Base-by-base conservation (phyloP, 2,797 vertebrate species). In the Simalia tracyae region DNA sequence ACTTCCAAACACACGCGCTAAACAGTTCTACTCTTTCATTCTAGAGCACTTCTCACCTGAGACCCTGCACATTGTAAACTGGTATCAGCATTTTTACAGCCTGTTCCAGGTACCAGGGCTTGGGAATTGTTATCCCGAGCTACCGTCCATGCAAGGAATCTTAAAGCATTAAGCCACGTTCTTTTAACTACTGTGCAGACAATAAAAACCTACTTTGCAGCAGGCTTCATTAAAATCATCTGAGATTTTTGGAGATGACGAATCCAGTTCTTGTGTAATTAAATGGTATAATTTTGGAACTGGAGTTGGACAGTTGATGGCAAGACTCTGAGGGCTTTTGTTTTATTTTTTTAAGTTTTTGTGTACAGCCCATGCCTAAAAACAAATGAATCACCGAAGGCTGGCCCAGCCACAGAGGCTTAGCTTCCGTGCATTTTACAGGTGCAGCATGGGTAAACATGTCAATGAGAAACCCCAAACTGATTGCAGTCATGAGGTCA, bases 301-400 rank as follows among this genome's bases (percentile, higher is more conserved):
- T 5, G 24, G 8, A 57, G 14, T 50, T 22, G 60, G 60, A 9
- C 11, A 36, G 26, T 59, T 86, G 2, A 26, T 19, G 46, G 22
- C 22, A 36, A 31, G 42, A 12, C 26, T 72, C 54, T 22, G 28
- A 19, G n/a, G 10, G 24, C 7, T 19, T 59, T 56, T 4, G 46
- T 46, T 76, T 1, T 36, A 36, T 36, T 46, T 19, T 31, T 72
- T 57, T 9, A 31, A 7, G 1, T 88, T 84, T n/a, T 92, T 54
- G 26, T 84, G 2, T 7, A 42, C 7, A 31, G 46, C 68, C 56
- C 87, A 59, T 28, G 68, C 86, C 89, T 84, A 31, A 92, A 93
- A 93, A 87, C 93, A 92, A 88, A 68, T 90, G 85, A 93, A 15
- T 90, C 93, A 90, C 2, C 0, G 10, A 87, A 17, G n/a, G n/a